These are phyloP conservation scores for Danio tinwini DNA, from an alignment of 2,797 vertebrate species.

Conservation along the genomic window DNA sequence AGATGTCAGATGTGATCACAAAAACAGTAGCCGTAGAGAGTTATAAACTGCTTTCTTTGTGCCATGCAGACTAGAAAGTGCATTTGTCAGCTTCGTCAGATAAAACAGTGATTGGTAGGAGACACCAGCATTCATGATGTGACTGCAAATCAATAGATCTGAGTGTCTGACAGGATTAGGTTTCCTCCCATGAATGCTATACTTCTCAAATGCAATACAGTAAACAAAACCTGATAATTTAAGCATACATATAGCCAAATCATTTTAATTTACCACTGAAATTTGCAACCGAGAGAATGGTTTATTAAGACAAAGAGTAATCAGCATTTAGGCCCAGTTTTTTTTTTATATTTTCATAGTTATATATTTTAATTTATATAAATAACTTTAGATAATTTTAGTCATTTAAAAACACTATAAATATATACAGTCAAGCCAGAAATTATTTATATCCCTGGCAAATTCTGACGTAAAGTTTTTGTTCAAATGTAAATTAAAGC, in stretches of 20 bases:
- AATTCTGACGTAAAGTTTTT: too few species aligned
- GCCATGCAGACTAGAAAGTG: slow-evolving; percentile 2
- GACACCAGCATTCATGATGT: not conserved
- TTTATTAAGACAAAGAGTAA: not conserved
- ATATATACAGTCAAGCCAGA: too few species aligned
- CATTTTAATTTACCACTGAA: not conserved
- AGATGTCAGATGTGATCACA: not conserved
- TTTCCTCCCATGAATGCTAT: not conserved
- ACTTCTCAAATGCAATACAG: not conserved
- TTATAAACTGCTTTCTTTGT: not conserved
- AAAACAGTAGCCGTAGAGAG: not conserved
- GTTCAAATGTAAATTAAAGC: too few species aligned
- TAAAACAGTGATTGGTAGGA: slow-evolving; percentile 7
- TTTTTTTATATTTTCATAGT: not conserved
- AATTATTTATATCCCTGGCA: too few species aligned
- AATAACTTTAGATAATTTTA: too few species aligned
- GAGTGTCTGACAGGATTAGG: not conserved
- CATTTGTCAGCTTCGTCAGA: slow-evolving; percentile 4
- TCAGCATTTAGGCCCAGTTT: not conserved
- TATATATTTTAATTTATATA: too few species aligned
- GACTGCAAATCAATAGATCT: slow-evolving; percentile 3
- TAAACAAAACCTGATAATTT: not conserved
- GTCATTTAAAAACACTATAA: not conserved
- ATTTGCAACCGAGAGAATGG: not conserved
- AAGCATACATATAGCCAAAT: not conserved